Base-by-base conservation (phyloP, 2,888 invertebrate species). In the Leistus spinibarbis region DNA sequence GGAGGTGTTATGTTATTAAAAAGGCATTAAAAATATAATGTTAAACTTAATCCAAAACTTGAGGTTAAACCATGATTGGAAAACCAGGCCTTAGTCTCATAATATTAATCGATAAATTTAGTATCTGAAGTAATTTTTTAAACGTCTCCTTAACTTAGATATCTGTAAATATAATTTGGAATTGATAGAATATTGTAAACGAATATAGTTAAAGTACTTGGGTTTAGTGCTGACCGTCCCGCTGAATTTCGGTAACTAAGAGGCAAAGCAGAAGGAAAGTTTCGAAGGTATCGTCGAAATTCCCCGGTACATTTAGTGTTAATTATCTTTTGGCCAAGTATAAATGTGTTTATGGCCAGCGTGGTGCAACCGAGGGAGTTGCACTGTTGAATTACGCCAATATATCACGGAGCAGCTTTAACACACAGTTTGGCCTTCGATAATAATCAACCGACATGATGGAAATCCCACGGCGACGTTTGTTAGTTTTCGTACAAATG, bases 281-380 rank as follows among this genome's bases (percentile, higher is more conserved):
- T 80, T 77, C 80, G 79, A 80, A 82, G 60, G 60, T 60, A 83
- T 40, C 40, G 83, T 83, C 83, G 83, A 80, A 82, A 84, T 82
- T 84, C 83, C 84, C 83, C 80, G 82, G 83, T 82, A 84, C 85
- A 85, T 85, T 84, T 85, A 84, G 81, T 83, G 84, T 83, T 84
- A 83, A 85, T 85, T 85, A 85, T 85, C 84, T 85, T 83, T 82
- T 82, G 84, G 82, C 82, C 83, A 82, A 84, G 82, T 84, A 83
- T 83, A 85, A 85, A 85, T 85, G 84, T 82, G 81, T 85, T 85
- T 85, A 85, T 84, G 85, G 84, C 83, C 83, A 83, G 79, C 80
- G 79, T 81, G 84, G 82, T 81, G 54, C 64, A 72, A 65, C 56
- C 57, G 19, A 56, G 72, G 72, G 72, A 72, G 56, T 62, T 57